phyloP scores from a whole-genome alignment of 2,888 invertebrate species.

The Nemapogon koenigi region DNA sequence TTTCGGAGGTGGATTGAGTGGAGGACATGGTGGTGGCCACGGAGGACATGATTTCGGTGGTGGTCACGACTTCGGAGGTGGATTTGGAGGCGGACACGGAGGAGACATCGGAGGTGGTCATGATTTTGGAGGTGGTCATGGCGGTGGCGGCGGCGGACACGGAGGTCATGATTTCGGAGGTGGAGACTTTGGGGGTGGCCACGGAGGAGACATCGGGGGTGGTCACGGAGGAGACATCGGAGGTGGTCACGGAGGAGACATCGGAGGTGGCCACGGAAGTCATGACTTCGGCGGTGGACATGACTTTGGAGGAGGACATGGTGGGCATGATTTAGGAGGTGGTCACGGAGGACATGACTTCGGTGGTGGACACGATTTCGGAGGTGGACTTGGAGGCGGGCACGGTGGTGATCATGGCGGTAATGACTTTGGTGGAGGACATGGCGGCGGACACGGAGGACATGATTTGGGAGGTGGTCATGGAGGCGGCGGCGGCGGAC shows the following conservation, averaged over 20 bases:
- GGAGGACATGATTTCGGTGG: slow-evolving; percentile 16
- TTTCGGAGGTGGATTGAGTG: slow-evolving; percentile 15
- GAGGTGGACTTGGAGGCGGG: slow-evolving; percentile 18
- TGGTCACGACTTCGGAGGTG: slow-evolving; percentile 20
- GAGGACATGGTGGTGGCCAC: slow-evolving; percentile 18
- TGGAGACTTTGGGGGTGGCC: slow-evolving; percentile 24
- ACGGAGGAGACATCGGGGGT: slow-evolving; percentile 18
- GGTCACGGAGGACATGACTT: slow-evolving; percentile 22
- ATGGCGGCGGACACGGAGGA: slow-evolving; percentile 20
- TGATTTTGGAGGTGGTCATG: slow-evolving; percentile 13
- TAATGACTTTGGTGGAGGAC: slow-evolving; percentile 16
- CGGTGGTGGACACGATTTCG: slow-evolving; percentile 17
- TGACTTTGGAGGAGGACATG: slow-evolving; percentile 21
- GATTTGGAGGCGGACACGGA: slow-evolving; percentile 17
- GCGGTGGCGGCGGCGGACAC: slow-evolving; percentile 19
- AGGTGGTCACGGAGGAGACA: slow-evolving; percentile 16
- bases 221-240: slow-evolving; percentile 21
- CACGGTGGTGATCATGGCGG: slow-evolving; percentile 23
- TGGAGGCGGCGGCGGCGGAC: slow-evolving; percentile 13
- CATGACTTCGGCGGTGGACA: slow-evolving; percentile 21
- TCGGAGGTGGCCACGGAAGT: slow-evolving; percentile 19
- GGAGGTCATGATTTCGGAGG: slow-evolving; percentile 16
- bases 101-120: slow-evolving; percentile 8
- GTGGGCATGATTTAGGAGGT: slow-evolving; percentile 18
- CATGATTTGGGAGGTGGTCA: slow-evolving; percentile 4